Evolutionary conservation across 2,113 vertebrate genomes (phyloP).

Genomic region (Orientallactaga bullata): DNA sequence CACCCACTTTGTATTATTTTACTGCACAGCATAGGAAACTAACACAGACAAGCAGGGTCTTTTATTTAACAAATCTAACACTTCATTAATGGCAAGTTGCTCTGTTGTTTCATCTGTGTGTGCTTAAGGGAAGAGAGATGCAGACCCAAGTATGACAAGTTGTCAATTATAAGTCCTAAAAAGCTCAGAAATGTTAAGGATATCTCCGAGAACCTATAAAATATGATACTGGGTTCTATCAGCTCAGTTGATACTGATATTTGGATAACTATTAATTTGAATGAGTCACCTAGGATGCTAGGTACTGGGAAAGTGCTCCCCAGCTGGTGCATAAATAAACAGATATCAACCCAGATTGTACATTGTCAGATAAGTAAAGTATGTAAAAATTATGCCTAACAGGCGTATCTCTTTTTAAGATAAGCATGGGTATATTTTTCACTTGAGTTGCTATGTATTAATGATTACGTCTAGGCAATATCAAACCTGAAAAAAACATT

Average conservation of each 20-base stretch:
- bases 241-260: conserved; percentile 9
- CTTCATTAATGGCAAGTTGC: background rate
- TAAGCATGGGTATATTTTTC: background rate
- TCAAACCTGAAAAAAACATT: conserved; percentile 1
- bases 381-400: background rate
- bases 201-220: conserved; percentile 31
- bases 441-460: background rate
- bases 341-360: background rate
- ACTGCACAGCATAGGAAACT: background rate
- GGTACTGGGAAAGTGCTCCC: background rate
- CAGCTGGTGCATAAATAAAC: background rate
- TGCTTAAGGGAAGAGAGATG: background rate
- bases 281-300: background rate
- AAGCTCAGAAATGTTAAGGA: background rate
- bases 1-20: background rate
- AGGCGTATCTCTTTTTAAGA: background rate
- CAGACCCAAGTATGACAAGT: background rate
- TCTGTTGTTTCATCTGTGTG: background rate
- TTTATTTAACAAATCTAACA: background rate
- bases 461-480: background rate
- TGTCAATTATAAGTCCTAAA: background rate
- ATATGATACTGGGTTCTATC: background rate
- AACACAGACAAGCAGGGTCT: background rate
- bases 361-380: background rate
- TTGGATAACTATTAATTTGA: conserved; percentile 31